phyloP scores from a whole-genome alignment of 2,797 vertebrate genomes.

The Sciaenops ocellatus region DNA sequence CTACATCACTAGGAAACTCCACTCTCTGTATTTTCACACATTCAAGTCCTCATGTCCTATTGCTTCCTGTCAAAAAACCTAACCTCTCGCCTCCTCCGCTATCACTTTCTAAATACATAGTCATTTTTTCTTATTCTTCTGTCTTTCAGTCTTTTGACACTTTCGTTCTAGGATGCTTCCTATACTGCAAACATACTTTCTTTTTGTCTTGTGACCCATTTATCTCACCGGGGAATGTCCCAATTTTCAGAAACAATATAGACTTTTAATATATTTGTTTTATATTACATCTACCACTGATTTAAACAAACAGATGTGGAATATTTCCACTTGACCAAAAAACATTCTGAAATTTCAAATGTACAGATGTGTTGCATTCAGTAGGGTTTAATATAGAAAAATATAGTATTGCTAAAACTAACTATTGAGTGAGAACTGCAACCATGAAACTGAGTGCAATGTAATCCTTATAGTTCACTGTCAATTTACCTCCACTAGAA shows the following conservation, averaged over 20 bases:
- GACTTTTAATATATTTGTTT: too few species aligned
- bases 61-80: constrained; percentile 36
- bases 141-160: background rate
- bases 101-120: constrained; percentile 7
- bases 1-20: constrained; percentile 51
- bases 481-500: too few species aligned
- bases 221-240: background rate
- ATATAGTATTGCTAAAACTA: too few species aligned
- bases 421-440: too few species aligned
- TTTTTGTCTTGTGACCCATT: background rate
- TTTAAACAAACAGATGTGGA: background rate
- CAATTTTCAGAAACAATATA: background rate
- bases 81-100: constrained; percentile 29
- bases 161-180: background rate
- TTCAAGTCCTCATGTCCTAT: constrained; percentile 32
- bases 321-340: background rate
- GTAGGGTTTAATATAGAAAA: background rate
- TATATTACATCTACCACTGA: background rate
- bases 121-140: background rate
- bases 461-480: too few species aligned
- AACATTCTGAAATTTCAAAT: background rate
- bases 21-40: constrained; percentile 43
- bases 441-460: too few species aligned
- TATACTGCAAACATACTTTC: background rate
- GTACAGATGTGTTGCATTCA: background rate